Evolutionary conservation across 2,113 vertebrate genomes (phyloP).

Genomic region (Sinosuthora webbiana): DNA sequence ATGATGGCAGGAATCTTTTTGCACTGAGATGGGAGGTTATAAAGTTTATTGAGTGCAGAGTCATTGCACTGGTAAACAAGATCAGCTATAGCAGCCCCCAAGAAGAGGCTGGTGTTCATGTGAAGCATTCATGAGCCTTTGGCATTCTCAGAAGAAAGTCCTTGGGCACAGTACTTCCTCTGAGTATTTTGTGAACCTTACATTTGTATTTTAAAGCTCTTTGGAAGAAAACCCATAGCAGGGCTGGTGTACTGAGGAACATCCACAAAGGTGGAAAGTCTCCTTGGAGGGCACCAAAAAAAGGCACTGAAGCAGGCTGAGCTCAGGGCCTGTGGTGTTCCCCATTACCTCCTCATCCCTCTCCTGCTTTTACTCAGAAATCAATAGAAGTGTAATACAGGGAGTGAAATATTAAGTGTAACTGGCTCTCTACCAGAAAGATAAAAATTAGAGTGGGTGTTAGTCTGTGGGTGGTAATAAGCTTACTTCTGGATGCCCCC

Average conservation of each 20-base stretch:
- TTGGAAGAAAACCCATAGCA: neutral
- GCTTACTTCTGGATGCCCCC: neutral
- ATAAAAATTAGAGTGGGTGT: neutral
- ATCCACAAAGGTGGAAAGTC: neutral
- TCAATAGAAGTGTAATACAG: neutral
- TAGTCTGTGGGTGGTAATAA: neutral
- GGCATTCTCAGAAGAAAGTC: neutral
- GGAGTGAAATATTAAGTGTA: neutral
- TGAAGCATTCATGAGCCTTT: neutral
- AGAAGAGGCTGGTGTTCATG: neutral
- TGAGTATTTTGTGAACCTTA: neutral
- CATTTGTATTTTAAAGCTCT: neutral
- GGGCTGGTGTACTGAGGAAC: neutral
- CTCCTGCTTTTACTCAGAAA: neutral
- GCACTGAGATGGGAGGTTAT: neutral
- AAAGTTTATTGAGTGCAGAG: neutral
- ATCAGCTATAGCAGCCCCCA: neutral
- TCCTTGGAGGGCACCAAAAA: rapidly evolving
- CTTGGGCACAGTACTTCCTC: neutral
- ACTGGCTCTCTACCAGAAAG: neutral
- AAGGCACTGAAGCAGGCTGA: neutral
- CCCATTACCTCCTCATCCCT: neutral
- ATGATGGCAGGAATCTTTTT: neutral
- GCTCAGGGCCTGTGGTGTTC: neutral
- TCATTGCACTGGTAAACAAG: neutral